Evolutionary conservation across 2,888 invertebrate genomes (phyloP).

Genomic region (Drosophila testacea): DNA sequence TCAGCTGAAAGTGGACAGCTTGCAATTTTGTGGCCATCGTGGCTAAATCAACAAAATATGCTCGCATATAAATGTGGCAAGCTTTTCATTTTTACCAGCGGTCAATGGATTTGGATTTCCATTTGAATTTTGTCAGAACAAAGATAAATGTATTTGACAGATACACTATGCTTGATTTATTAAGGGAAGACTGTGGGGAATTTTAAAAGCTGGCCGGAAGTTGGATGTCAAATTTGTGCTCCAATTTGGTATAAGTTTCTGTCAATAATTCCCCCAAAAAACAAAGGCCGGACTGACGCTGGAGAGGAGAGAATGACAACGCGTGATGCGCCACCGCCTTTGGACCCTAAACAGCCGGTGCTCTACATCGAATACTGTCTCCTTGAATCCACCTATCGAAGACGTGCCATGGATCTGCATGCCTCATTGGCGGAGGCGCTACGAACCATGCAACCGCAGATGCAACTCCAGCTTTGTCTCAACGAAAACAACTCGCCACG

Average conservation of each 20-base stretch:
- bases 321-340: conserved; percentile 14
- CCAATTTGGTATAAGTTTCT: conserved; percentile 5
- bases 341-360: conserved; percentile 67
- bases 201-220: conserved; percentile 39
- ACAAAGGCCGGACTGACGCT: conserved; percentile 3
- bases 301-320: background rate
- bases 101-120: conserved; percentile 42
- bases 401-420: conserved; percentile 66
- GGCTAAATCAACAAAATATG: conserved; percentile 23
- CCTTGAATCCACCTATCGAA: conserved; percentile 56
- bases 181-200: conserved; percentile 37
- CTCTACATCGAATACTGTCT: conserved; percentile 78
- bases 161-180: conserved; percentile 69
- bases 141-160: background rate
- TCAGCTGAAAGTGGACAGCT: conserved; percentile 63
- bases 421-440: conserved; percentile 62
- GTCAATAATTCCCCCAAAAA: background rate
- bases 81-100: conserved; percentile 29
- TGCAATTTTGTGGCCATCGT: conserved; percentile 39
- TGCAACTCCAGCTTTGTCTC: conserved; percentile 64
- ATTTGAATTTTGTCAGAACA: conserved; percentile 50
- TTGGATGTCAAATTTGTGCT: conserved; percentile 50
- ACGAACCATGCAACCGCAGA: conserved; percentile 46
- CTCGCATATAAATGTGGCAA: conserved; percentile 37
- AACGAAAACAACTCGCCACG: conserved; percentile 65